Conservation (phyloP, 2,797 vertebrate genomes). For the Bryconaethiops microstoma region DNA sequence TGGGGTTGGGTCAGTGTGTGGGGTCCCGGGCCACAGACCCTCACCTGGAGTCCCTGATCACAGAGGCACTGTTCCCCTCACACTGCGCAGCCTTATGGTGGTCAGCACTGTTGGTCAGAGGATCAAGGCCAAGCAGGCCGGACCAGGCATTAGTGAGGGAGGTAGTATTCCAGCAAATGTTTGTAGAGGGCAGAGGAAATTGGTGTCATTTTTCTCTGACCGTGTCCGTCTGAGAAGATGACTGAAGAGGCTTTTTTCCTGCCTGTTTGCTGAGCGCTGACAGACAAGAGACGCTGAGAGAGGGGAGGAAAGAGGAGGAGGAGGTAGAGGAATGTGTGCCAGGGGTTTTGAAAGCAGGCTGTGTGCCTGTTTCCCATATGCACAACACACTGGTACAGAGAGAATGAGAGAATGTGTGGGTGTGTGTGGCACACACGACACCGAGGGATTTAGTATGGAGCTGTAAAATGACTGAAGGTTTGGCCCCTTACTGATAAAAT, state of each 20-base stretch:
- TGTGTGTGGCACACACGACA: neutral
- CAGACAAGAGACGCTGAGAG: conserved; percentile 6
- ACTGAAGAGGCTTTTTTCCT: conserved; percentile 32
- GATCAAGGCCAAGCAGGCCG: conserved; percentile 34
- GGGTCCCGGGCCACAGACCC: conserved; percentile 39
- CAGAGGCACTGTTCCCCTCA: conserved; percentile 45
- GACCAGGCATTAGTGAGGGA: conserved; percentile 24
- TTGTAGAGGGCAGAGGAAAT: conserved; percentile 34
- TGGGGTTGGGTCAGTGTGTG: conserved; percentile 44
- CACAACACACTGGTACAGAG: neutral
- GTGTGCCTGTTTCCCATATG: conserved; percentile 17
- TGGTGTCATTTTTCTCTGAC: conserved; percentile 25
- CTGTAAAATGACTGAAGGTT: conserved; percentile 25
- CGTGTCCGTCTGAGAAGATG: neutral
- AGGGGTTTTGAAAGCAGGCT: conserved; percentile 27
- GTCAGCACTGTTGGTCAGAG: neutral
- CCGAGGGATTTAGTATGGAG: conserved; percentile 12
- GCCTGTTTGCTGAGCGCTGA: conserved; percentile 32
- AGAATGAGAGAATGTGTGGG: neutral
- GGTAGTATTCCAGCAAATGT: conserved; percentile 48
- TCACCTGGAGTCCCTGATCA: conserved; percentile 28
- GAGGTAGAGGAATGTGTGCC: conserved; percentile 17
- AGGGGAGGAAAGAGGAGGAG: conserved; percentile 2
- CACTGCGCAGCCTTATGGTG: conserved; percentile 5
- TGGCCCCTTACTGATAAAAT: conserved; percentile 11